Evolutionary conservation across 2,888 invertebrate species (phyloP).

Genomic region (Heterodera filipjevi): DNA sequence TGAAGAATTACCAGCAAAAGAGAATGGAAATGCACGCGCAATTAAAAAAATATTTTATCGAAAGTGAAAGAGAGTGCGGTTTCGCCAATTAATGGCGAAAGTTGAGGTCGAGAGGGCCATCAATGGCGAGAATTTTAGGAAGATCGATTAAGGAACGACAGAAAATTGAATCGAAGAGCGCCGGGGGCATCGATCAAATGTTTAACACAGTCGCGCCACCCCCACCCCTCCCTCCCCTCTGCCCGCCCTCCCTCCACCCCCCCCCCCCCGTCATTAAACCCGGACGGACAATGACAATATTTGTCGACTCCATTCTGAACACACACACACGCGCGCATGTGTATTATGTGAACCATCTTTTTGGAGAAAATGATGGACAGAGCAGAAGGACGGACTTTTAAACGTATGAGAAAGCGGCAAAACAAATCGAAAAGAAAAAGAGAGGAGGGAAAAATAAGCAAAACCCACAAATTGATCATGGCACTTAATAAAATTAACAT

Average conservation of each 20-base stretch:
- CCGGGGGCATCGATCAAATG: constrained; percentile 4
- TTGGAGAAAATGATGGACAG: no score
- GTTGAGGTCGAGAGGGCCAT: constrained; percentile 9
- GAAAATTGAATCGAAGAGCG: neutral
- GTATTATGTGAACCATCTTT: neutral
- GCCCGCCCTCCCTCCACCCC: no score
- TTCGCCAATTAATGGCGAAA: constrained; percentile 1
- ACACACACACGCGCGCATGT: no score
- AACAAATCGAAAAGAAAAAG: no score
- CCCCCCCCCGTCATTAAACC: neutral
- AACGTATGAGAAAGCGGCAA: no score
- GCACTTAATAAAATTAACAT: no score
- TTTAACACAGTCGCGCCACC: neutral
- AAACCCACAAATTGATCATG: no score
- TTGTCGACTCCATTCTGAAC: neutral
- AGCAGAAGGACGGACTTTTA: no score
- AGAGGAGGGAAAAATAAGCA: no score
- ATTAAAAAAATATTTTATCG: neutral
- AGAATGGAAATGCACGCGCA: neutral
- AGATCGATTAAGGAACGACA: constrained; percentile 8
- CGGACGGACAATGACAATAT: constrained; percentile 1
- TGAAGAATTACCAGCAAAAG: neutral
- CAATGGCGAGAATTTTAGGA: constrained; percentile 5
- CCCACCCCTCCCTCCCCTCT: neutral
- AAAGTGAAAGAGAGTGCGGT: neutral